These are phyloP conservation scores for Adineta ricciae DNA, from an alignment of 2,888 invertebrate species.

Conservation along the genomic window DNA sequence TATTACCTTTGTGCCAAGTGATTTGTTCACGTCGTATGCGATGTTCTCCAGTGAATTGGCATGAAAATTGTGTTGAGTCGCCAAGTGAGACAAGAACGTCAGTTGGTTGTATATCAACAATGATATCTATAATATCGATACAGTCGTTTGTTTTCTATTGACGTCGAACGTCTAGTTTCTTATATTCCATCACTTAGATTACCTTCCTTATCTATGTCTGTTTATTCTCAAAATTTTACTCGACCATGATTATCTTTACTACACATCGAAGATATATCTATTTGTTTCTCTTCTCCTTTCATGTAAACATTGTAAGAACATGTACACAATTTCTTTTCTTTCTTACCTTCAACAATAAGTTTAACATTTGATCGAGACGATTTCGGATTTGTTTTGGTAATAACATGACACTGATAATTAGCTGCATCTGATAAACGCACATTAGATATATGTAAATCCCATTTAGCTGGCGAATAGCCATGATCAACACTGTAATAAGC, in stretches of 20 bases:
- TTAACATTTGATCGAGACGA: neutral
- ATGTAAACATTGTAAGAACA: neutral
- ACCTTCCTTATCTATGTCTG: neutral
- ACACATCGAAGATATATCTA: neutral
- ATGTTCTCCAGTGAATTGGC: neutral
- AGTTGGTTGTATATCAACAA: constrained; percentile 7
- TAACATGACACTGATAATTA: constrained; percentile 18
- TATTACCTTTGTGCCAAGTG: neutral
- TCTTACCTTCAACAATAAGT: constrained; percentile 19
- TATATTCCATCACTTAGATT: neutral
- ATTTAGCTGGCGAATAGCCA: neutral
- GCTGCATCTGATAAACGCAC: neutral
- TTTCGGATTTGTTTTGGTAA: neutral
- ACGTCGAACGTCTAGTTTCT: neutral
- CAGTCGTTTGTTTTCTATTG: constrained; percentile 2
- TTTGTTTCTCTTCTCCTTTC: neutral
- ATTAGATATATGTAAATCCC: constrained; percentile 14
- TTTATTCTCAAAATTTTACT: neutral
- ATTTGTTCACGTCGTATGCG: neutral
- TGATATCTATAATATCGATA: neutral
- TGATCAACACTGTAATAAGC: constrained; percentile 8
- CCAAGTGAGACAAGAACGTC: neutral
- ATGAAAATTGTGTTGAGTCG: neutral
- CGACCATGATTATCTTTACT: neutral
- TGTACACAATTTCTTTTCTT: neutral